Percentiles rank a stretch among this genome's conserved stretches.
Conservation (phyloP, 1,140 invertebrate genomes). For the Penaeus vannamei region DNA sequence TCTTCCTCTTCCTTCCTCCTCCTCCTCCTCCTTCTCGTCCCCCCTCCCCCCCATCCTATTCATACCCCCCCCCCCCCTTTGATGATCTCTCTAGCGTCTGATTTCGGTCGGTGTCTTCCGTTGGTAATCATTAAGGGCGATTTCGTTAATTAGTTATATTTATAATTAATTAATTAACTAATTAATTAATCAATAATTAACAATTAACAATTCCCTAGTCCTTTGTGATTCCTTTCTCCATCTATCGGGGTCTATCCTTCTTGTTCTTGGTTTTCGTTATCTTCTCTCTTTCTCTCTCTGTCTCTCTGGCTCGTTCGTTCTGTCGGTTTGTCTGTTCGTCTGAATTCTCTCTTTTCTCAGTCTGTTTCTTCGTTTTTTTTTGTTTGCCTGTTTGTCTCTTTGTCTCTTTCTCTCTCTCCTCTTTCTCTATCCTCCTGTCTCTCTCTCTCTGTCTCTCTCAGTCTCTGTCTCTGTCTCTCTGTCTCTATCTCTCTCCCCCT, state of each 20-base stretch:
- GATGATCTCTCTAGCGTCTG: background rate
- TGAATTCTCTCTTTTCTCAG: no score
- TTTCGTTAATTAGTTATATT: no score
- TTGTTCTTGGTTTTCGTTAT: no score
- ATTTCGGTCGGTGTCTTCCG: background rate
- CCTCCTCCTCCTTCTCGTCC: background rate
- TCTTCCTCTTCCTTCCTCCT: background rate
- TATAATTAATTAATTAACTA: no score
- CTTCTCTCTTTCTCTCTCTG: background rate
- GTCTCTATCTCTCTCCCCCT: background rate
- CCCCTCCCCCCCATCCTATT: background rate
- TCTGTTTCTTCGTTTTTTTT: no score
- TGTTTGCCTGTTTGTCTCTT: background rate
- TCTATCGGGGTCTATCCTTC: no score
- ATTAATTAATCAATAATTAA: no score
- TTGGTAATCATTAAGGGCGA: no score
- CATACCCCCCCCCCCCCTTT: background rate
- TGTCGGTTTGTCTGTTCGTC: no score
- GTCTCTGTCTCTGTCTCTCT: background rate
- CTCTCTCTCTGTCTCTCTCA: background rate
- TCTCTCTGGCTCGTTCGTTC: no score
- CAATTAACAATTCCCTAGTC: no score
- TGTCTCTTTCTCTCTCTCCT: background rate
- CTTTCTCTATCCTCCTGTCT: background rate
- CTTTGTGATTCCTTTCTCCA: no score